A percentile compares a stretch with the other conserved stretches of the same genome.
These are phyloP conservation scores for Xenopus borealis DNA, from an alignment of 2,113 vertebrate genomes.

Conservation along the genomic window DNA sequence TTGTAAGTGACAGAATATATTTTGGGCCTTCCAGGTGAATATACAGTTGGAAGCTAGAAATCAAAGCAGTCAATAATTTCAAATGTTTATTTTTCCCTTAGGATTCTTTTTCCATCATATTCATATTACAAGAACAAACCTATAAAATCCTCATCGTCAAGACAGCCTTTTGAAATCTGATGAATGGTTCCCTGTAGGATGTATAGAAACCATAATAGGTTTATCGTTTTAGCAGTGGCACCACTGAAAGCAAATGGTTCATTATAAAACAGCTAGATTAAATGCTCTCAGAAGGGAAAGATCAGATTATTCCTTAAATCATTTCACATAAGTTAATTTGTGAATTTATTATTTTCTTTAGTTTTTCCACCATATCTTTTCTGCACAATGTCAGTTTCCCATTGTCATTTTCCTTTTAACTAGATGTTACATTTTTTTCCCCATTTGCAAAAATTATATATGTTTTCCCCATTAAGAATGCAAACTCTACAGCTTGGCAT, in stretches of 20 bases:
- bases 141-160: conserved; percentile 22
- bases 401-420: too few species aligned
- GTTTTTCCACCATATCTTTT: too few species aligned
- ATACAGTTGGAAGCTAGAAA: conserved; percentile 8
- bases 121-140: conserved; percentile 27
- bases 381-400: too few species aligned
- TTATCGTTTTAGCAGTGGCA: conserved; percentile 8
- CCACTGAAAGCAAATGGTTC: neutral
- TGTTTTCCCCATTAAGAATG: too few species aligned
- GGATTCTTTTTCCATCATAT: conserved; percentile 12
- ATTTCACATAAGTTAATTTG: too few species aligned
- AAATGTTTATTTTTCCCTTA: conserved; percentile 12
- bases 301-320: too few species aligned
- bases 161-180: conserved; percentile 15
- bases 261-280: neutral
- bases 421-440: too few species aligned
- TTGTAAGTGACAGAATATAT: conserved; percentile 1
- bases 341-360: too few species aligned
- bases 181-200: neutral
- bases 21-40: neutral
- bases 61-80: conserved; percentile 14
- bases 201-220: conserved; percentile 10
- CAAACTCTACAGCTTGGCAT: too few species aligned
- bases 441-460: too few species aligned
- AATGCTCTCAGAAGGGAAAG: too few species aligned